phyloP scores from a whole-genome alignment of 2,888 invertebrate species.

The Arenicola marina region DNA sequence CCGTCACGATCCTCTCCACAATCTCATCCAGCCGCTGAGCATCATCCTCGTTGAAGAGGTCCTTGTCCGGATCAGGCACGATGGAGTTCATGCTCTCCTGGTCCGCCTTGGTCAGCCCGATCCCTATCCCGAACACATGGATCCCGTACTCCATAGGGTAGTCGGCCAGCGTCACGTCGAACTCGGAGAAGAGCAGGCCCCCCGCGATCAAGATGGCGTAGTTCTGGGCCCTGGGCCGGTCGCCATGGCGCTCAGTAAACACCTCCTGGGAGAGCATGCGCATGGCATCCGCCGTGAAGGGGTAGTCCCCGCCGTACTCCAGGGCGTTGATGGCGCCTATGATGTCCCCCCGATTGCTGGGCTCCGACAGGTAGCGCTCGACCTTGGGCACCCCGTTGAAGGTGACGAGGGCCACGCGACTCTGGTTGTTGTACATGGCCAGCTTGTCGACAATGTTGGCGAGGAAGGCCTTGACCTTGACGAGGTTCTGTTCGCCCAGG shows the following conservation, averaged over 20 bases:
- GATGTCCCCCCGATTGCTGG: slow-evolving; percentile 13
- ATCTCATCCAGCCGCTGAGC: slow-evolving; percentile 10
- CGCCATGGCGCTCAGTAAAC: slow-evolving; percentile 21
- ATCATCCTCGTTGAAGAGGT: slow-evolving; percentile 6
- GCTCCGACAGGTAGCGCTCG: neutral
- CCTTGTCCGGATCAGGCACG: slow-evolving; percentile 12
- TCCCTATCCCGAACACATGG: slow-evolving; percentile 13
- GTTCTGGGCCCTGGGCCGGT: slow-evolving; percentile 24
- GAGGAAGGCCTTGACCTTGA: slow-evolving; percentile 22
- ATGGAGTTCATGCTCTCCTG: slow-evolving; percentile 14
- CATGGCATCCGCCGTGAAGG: slow-evolving; percentile 21
- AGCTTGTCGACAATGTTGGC: slow-evolving; percentile 23
- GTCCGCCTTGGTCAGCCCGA: slow-evolving; percentile 17
- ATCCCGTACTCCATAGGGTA: neutral
- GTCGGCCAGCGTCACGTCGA: slow-evolving; percentile 18
- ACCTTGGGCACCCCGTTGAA: slow-evolving; percentile 14
- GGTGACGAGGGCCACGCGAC: slow-evolving; percentile 28
- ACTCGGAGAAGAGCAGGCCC: slow-evolving; percentile 27
- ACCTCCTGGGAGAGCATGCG: slow-evolving; percentile 17
- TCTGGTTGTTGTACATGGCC: slow-evolving; percentile 22
- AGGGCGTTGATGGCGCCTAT: slow-evolving; percentile 25
- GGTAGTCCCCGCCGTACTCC: slow-evolving; percentile 26
- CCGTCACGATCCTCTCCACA: slow-evolving; percentile 20
- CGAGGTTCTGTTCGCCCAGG: slow-evolving; percentile 17
- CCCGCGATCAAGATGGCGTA: slow-evolving; percentile 30